Conservation (phyloP, 2,888 invertebrate genomes). For the Monoplex corrugatus region DNA sequence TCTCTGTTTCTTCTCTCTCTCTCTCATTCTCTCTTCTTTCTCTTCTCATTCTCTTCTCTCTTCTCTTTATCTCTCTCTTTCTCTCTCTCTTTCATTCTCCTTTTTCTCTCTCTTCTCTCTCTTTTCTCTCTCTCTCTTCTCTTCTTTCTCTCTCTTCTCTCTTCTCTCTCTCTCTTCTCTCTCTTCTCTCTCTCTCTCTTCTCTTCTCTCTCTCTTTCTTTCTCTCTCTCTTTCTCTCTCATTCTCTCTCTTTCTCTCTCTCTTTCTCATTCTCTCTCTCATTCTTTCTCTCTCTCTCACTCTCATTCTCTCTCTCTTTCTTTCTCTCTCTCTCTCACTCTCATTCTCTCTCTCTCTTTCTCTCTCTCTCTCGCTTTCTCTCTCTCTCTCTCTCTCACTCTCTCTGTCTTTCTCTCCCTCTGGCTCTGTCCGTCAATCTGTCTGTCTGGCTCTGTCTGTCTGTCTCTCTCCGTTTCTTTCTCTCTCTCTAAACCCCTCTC, state of each 20-base stretch:
- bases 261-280: not conserved
- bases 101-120: too few relatives aligned
- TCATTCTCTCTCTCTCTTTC: not conserved
- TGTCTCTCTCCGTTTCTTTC: not conserved
- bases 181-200: not conserved
- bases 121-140: too few relatives aligned
- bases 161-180: not conserved
- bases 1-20: not conserved
- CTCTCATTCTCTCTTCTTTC: not conserved
- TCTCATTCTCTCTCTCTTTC: not conserved
- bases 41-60: not conserved
- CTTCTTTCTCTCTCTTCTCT: not conserved
- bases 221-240: not conserved
- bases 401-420: not conserved
- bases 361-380: not conserved
- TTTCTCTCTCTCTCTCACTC: slow-evolving; percentile 20
- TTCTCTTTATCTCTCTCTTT: not conserved
- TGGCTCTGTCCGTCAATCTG: not conserved
- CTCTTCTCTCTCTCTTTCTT: not conserved
- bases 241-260: too few relatives aligned
- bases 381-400: not conserved
- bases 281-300: slow-evolving; percentile 14
- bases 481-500: not conserved
- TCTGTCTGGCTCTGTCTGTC: not conserved
- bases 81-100: too few relatives aligned